phyloP scores from a whole-genome alignment of 2,888 invertebrate species.

The Desoria tigrina region DNA sequence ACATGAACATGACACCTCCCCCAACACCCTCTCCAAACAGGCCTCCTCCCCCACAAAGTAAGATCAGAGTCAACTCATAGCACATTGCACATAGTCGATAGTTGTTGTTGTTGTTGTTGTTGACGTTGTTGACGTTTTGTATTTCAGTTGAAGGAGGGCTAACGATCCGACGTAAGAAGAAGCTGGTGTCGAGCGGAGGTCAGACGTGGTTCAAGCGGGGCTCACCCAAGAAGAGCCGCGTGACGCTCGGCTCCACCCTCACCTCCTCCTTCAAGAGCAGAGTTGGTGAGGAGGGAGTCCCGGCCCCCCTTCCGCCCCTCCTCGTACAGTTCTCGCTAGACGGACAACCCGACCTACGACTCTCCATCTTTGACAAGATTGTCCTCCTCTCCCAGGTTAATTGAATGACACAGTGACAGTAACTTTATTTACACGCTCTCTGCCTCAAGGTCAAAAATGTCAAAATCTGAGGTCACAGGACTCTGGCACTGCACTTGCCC shows the following conservation, averaged over 20 bases:
- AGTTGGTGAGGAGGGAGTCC: neutral
- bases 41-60: too few species aligned
- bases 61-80: too few species aligned
- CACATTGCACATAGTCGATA: too few species aligned
- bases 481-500: too few species aligned
- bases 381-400: neutral
- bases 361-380: conserved; percentile 8
- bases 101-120: too few species aligned
- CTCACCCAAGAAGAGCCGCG: conserved; percentile 1
- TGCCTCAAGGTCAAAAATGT: too few species aligned
- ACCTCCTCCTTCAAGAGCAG: neutral
- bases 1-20: too few species aligned
- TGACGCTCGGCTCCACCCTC: neutral
- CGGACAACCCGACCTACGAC: neutral
- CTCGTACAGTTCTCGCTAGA: neutral
- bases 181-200: conserved; percentile 9
- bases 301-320: neutral
- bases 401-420: too few species aligned
- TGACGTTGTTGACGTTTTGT: too few species aligned
- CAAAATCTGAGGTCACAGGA: too few species aligned
- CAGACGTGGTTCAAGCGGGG: conserved; percentile 27
- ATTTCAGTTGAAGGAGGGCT: neutral
- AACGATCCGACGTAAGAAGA: conserved; percentile 8
- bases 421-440: too few species aligned
- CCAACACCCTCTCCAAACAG: too few species aligned